A percentile compares a stretch with the other conserved stretches of the same genome.
phyloP scores from a whole-genome alignment of 2,888 invertebrate genomes.

The Heliconius ismenius region DNA sequence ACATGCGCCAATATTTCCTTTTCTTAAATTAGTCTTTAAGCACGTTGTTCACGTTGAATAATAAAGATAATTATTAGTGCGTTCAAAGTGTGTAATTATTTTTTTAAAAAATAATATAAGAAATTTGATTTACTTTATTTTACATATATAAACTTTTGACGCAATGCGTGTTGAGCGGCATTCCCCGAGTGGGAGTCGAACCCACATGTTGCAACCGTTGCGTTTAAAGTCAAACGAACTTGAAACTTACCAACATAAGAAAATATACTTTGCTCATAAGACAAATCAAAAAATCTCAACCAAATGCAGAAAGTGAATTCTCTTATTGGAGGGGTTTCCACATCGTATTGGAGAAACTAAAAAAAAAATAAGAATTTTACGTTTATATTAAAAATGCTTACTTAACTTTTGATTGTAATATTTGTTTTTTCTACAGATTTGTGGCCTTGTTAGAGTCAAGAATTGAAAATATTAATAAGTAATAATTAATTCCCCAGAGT shows the following conservation, averaged over 20 bases:
- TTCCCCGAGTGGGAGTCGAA: neutral
- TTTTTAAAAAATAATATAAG: too few species aligned
- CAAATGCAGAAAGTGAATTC: conserved; percentile 92
- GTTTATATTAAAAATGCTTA: neutral
- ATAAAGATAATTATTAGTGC: neutral
- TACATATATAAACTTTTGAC: too few species aligned
- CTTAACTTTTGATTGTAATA: neutral
- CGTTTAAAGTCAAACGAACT: neutral
- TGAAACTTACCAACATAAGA: conserved; percentile 67
- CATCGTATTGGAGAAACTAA: conserved; percentile 84
- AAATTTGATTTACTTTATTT: too few species aligned
- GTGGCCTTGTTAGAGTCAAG: too few species aligned
- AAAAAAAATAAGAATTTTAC: conserved; percentile 42
- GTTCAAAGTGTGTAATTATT: neutral
- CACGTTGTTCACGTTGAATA: neutral
- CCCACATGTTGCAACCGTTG: neutral
- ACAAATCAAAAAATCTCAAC: conserved; percentile 85
- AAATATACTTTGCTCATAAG: conserved; percentile 66
- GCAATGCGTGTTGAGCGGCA: neutral
- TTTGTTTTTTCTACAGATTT: too few species aligned
- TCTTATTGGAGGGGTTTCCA: conserved; percentile 86
- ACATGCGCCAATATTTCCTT: neutral
- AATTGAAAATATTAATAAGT: too few species aligned
- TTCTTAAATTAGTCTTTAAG: neutral
- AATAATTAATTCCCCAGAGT: too few species aligned